Percentiles rank a stretch among this genome's conserved stretches.
Evolutionary conservation across 1,140 invertebrate genomes (phyloP).

Genomic region (Schlechtendalia chinensis): DNA sequence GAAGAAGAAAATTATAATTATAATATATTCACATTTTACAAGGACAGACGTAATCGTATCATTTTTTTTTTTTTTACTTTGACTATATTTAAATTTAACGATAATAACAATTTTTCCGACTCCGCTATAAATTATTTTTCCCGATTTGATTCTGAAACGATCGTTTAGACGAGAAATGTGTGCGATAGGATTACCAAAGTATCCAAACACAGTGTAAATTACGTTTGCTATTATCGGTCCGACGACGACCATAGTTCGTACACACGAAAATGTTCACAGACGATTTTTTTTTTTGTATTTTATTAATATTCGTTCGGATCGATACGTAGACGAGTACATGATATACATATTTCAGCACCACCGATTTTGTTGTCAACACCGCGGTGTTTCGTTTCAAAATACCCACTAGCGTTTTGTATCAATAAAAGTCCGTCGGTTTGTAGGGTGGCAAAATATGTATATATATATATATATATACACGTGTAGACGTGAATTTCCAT

Average conservation of each 20-base stretch:
- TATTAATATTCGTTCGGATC: too few species aligned
- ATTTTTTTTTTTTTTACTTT: too few species aligned
- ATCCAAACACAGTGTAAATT: background rate
- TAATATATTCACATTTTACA: too few species aligned
- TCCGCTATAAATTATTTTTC: too few species aligned
- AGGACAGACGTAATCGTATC: too few species aligned
- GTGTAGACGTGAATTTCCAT: background rate
- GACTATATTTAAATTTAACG: too few species aligned
- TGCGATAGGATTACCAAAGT: background rate
- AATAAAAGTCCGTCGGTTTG: background rate
- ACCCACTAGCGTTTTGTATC: background rate
- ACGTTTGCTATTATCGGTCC: background rate
- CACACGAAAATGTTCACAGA: too few species aligned
- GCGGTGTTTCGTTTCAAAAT: background rate
- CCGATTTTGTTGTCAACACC: background rate
- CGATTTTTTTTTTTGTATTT: too few species aligned
- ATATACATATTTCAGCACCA: background rate
- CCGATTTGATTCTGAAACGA: background rate
- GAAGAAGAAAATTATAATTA: too few species aligned
- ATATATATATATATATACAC: background rate
- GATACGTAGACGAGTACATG: too few species aligned
- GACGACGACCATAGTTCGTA: background rate
- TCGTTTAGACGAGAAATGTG: background rate
- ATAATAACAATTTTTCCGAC: too few species aligned
- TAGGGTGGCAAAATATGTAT: background rate